Percentiles rank a stretch among this genome's conserved stretches.
These are phyloP conservation scores for Drosophila teissieri DNA, from an alignment of 1,140 invertebrate species.

Conservation along the genomic window DNA sequence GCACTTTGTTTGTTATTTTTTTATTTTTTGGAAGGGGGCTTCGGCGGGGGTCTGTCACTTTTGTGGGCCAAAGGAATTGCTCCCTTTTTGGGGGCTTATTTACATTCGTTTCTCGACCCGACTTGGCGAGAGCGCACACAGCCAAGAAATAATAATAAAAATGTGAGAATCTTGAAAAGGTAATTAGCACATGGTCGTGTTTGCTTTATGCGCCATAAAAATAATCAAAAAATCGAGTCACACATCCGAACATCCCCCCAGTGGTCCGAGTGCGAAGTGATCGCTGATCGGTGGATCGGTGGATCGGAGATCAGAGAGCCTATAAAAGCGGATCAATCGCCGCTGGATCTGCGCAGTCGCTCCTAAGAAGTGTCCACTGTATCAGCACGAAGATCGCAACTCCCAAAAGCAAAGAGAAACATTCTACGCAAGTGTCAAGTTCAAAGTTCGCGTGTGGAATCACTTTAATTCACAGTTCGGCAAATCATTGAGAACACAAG, in stretches of 20 bases:
- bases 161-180: conserved; percentile 77
- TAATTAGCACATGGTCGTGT: conserved; percentile 73
- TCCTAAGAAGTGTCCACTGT: conserved; percentile 45
- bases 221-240: conserved; percentile 72
- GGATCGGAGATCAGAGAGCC: conserved; percentile 13
- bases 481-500: conserved; percentile 1
- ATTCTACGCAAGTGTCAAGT: not conserved
- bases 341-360: conserved; percentile 55
- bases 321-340: conserved; percentile 74
- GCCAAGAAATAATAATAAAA: conserved; percentile 46
- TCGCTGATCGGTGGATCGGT: conserved; percentile 16
- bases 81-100: conserved; percentile 8
- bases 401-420: not conserved
- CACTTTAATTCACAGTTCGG: conserved; percentile 1
- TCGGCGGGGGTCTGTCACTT: not conserved
- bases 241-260: conserved; percentile 52
- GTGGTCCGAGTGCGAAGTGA: conserved; percentile 43
- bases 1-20: not conserved
- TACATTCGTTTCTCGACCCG: conserved; percentile 22
- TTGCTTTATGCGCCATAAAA: conserved; percentile 65
- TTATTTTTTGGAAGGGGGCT: not conserved
- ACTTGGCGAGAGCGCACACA: conserved; percentile 13
- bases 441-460: conserved; percentile 8
- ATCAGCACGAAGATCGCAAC: conserved; percentile 12
- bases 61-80: conserved; percentile 7